Percentiles rank a stretch among this genome's conserved stretches.
Conservation (phyloP, 2,888 invertebrate species). For the Euphydryas editha region DNA sequence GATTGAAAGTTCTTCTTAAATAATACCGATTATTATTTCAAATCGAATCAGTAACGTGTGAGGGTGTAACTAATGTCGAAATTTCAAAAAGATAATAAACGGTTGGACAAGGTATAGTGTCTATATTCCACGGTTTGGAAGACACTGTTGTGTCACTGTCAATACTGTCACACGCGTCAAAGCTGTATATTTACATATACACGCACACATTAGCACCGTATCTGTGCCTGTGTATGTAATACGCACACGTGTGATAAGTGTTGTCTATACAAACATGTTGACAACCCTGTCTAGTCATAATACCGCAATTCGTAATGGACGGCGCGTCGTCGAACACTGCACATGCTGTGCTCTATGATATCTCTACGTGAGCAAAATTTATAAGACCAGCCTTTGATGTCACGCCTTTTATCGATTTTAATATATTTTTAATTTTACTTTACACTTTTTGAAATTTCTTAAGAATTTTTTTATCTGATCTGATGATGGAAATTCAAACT, state of each 20-base stretch:
- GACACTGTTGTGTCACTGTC: too few species aligned
- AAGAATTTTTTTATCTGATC: not conserved
- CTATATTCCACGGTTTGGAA: too few species aligned
- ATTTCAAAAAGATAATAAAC: too few species aligned
- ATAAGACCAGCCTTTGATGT: slow-evolving; percentile 5
- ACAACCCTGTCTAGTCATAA: not conserved
- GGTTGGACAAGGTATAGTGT: too few species aligned
- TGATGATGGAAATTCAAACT: too few species aligned
- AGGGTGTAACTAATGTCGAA: too few species aligned
- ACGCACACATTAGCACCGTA: not conserved
- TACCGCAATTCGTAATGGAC: slow-evolving; percentile 12
- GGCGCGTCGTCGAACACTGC: slow-evolving; percentile 16
- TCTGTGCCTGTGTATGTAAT: not conserved
- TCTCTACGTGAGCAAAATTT: slow-evolving; percentile 31
- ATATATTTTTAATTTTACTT: not conserved
- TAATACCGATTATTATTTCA: too few species aligned
- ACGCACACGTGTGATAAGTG: not conserved
- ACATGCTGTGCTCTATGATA: slow-evolving; percentile 28
- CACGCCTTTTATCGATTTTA: slow-evolving; percentile 14
- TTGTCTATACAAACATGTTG: not conserved
- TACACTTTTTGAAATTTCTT: not conserved
- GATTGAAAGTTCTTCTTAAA: too few species aligned
- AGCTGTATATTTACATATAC: not conserved
- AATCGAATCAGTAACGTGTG: too few species aligned
- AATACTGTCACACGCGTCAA: too few species aligned